A percentile compares a stretch with the other conserved stretches of the same genome.
These are phyloP conservation scores for Notolabrus celidotus DNA, from an alignment of 2,797 vertebrate species.

Conservation along the genomic window DNA sequence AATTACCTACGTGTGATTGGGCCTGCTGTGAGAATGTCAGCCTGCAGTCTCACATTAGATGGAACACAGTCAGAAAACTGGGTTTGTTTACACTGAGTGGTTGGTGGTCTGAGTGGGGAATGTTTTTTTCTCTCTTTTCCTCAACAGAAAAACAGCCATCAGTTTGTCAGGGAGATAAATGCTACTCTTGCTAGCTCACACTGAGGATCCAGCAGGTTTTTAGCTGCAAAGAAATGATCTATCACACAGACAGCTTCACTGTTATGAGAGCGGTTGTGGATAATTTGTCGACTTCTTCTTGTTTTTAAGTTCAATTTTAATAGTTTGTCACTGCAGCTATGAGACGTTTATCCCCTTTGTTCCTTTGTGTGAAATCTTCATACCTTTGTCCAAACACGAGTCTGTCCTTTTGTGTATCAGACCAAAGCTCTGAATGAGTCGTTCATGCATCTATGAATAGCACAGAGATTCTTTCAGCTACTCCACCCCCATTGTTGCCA, in stretches of 20 bases:
- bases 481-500: conserved; percentile 32
- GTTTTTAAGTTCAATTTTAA: not conserved
- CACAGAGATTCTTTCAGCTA: conserved; percentile 58
- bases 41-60: conserved; percentile 58
- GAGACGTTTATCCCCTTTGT: conserved; percentile 1
- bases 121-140: conserved; percentile 22
- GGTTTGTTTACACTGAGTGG: conserved; percentile 69
- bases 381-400: not conserved
- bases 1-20: conserved; percentile 66
- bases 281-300: conserved; percentile 11
- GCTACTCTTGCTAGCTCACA: conserved; percentile 1
- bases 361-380: conserved; percentile 11
- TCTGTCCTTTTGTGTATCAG: conserved; percentile 14
- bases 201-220: conserved; percentile 8
- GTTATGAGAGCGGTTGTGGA: not conserved
- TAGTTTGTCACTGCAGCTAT: not conserved
- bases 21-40: conserved; percentile 57
- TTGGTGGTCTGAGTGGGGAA: conserved; percentile 63
- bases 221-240: conserved; percentile 7
- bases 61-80: conserved; percentile 58
- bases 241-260: conserved; percentile 11
- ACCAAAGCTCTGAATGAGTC: conserved; percentile 22
- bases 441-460: conserved; percentile 63
- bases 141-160: conserved; percentile 49
- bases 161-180: conserved; percentile 47